A percentile compares a stretch with the other conserved stretches of the same genome.
phyloP scores from a whole-genome alignment of 2,113 vertebrate genomes.

The Sinocyclocheilus anophthalmus region DNA sequence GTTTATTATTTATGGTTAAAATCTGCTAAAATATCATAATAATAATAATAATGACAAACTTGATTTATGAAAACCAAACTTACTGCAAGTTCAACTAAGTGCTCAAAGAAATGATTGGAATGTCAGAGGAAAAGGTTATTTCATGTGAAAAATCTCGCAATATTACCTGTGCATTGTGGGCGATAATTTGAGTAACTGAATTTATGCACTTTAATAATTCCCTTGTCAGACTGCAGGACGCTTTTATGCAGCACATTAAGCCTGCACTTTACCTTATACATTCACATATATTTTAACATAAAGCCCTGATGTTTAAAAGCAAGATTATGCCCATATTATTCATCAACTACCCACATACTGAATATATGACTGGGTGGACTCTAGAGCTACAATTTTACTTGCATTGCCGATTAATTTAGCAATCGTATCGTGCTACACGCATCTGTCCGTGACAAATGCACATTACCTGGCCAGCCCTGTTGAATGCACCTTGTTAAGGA shows the following conservation, averaged over 20 bases:
- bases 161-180: neutral
- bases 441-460: neutral
- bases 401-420: neutral
- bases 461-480: constrained; percentile 39
- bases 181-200: neutral
- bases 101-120: neutral
- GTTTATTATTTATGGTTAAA: neutral
- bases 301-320: neutral
- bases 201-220: neutral
- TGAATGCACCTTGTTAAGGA: constrained; percentile 1
- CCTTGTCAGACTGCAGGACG: neutral
- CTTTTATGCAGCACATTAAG: neutral
- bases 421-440: neutral
- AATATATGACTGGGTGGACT: neutral
- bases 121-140: neutral
- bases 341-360: neutral
- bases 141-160: neutral
- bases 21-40: too few relatives aligned
- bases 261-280: neutral
- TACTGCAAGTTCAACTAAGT: neutral
- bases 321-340: neutral
- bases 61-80: neutral
- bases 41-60: too few relatives aligned
- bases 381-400: neutral
- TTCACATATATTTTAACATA: neutral